Evolutionary conservation across 2,888 invertebrate genomes (phyloP), one percentile per base, ranked within the genome.

Genomic region (Drepana falcataria): DNA sequence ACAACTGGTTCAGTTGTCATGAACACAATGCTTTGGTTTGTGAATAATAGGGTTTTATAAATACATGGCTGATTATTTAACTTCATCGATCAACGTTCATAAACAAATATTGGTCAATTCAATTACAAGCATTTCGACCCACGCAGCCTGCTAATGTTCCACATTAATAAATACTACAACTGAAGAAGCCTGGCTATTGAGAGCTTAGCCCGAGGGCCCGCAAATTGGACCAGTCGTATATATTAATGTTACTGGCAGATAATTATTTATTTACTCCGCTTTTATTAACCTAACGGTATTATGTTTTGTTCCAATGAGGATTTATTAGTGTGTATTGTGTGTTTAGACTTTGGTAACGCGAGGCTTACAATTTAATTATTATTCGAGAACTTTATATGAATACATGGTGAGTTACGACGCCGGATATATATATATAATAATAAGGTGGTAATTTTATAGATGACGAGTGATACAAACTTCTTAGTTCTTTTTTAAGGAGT

Each of bases 131-230:
- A 61, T 60, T 66, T 58, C 52, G 55, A 49, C 57, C 51, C 52
- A 51, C 52, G 52, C 58, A 58, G 55, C 59, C 61, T 55, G 65
- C 65, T 55, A 55, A 56, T 54, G 56, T 48, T 51, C 41, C 57
- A 59, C 63, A 67, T 68, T 66, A 71, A 73, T 66, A 68, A 64
- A 60, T 59, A 63, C 60, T 48, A 55, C 64, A 71, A 59, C 63
- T 71, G 67, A 72, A 69, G 71, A 66, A 71, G 73, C 69, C 53
- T 53, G 57, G 64, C 62, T 64, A 68, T 71, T 68, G 71, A 68
- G 69, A 64, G 64, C 58, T 53, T 51, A 53, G 68, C 71, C 68
- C 56, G 51, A 63, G 70, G 60, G 47, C 49, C n/a, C 6, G 35
- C 48, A 53, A 60, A 59, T 58, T 60, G 59, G 64, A 59, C 58